phyloP scores from a whole-genome alignment of 2,888 invertebrate genomes.

The Alloplasta piceator region DNA sequence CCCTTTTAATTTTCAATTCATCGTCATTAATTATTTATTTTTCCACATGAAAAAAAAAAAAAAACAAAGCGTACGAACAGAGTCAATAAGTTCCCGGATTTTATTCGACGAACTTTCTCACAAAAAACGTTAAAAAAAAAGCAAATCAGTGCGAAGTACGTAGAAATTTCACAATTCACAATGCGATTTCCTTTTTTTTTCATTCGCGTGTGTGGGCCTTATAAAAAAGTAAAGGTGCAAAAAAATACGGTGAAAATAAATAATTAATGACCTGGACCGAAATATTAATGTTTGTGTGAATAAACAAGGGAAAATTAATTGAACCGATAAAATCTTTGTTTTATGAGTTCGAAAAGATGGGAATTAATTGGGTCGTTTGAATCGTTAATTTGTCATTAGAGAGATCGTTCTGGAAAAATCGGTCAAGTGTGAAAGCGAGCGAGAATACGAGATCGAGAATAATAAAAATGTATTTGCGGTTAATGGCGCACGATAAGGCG shows the following conservation, averaged over 20 bases:
- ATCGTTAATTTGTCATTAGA: background rate
- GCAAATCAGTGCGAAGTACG: background rate
- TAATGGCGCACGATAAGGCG: no score
- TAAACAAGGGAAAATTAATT: background rate
- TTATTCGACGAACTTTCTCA: background rate
- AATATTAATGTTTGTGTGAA: background rate
- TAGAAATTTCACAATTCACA: no score
- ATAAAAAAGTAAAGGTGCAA: no score
- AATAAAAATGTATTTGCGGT: background rate
- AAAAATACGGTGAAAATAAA: no score
- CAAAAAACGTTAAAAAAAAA: background rate
- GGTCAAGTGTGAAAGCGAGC: conserved; percentile 1
- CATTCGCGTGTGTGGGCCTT: no score
- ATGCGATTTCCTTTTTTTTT: no score
- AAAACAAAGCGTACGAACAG: background rate
- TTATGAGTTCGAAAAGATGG: background rate
- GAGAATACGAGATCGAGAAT: background rate
- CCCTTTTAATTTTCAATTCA: background rate
- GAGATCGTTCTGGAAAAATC: background rate
- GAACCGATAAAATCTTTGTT: background rate
- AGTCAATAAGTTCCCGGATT: conserved; percentile 4
- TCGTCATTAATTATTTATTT: conserved; percentile 20
- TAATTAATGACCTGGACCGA: no score
- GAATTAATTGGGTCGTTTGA: background rate
- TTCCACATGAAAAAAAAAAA: background rate